A percentile compares a stretch with the other conserved stretches of the same genome.
Conservation (phyloP, 2,888 invertebrate genomes). For the Thereva nobilitata region DNA sequence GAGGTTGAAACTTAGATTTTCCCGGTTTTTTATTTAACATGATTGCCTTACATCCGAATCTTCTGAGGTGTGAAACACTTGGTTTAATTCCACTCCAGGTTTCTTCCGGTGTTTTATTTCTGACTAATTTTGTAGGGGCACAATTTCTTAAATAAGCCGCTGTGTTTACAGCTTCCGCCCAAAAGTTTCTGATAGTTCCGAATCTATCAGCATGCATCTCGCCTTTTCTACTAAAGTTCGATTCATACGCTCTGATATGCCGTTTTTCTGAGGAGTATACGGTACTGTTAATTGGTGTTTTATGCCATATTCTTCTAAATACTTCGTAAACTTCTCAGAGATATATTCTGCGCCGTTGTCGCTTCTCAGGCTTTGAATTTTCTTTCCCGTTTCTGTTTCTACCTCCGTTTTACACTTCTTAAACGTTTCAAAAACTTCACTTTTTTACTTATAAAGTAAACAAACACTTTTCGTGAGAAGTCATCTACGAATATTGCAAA, state of each 20-base stretch:
- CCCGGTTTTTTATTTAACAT: too few species aligned
- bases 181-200: background rate
- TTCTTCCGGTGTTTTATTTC: background rate
- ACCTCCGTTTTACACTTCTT: conserved; percentile 2
- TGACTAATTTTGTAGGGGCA: background rate
- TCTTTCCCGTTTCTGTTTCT: conserved; percentile 5
- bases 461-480: conserved; percentile 18
- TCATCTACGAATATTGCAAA: conserved; percentile 18
- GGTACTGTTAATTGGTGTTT: background rate
- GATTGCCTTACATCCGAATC: conserved; percentile 2
- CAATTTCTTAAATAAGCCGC: conserved; percentile 7
- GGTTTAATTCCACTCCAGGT: background rate
- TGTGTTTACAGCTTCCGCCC: conserved; percentile 2
- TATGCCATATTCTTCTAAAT: conserved; percentile 16
- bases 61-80: background rate
- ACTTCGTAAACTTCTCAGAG: background rate
- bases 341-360: conserved; percentile 36
- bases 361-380: conserved; percentile 21
- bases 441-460: conserved; percentile 13
- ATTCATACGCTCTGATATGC: background rate
- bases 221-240: background rate
- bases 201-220: too few species aligned
- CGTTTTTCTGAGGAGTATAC: conserved; percentile 7
- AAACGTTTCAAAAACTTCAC: conserved; percentile 8
- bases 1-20: too few species aligned